Evolutionary conservation across 2,113 vertebrate species (phyloP), one percentile per base, ranked within the genome.

Genomic region (Lepidothrix coronata): DNA sequence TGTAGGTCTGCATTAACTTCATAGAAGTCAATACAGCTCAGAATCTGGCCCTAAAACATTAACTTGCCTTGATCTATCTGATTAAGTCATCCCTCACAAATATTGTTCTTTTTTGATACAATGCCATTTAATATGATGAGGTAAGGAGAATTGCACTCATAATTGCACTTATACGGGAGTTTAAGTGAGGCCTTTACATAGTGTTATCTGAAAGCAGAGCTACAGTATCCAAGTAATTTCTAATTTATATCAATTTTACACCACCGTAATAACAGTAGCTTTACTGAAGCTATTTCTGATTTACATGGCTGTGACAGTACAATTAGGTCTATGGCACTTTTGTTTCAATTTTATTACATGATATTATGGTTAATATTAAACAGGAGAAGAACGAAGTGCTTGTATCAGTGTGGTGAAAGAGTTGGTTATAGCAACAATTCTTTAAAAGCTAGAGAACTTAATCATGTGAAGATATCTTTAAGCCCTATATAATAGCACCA

Each of bases 281-380:
- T 93, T 93, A 83, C 85, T 44, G 85, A 91, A 94, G 65, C 82
- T 80, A 78, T 96, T 95, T 89, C 90, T 97, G 95, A 96, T 96
- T 97, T 97, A 94, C 93, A 96, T 54, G 92, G 68, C 85, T 90
- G 52, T 95, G 95, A 96, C 96, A 95, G 92, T 93, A 95, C 88
- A 96, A 95, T 96, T 96, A 96, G 88, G 93, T 93, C 95, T 92
- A 93, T 93, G 92, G 95, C 92, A 96, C 90, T 96, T 96, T 88
- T 93, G 85, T 96, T 95, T 94, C 88, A 95, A 72, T 94, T 97
- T 96, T 96, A 93, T 92, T 96, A 91, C 68, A 54, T 81, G 78
- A 93, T 96, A 93, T 95, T 92, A 95, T 72, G 86, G 83, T 94
- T 96, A 96, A 96, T 94, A 94, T 86, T 93, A 96, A 96, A 94